phyloP scores from a whole-genome alignment of 2,797 vertebrate genomes.

The Siniperca scherzeri region DNA sequence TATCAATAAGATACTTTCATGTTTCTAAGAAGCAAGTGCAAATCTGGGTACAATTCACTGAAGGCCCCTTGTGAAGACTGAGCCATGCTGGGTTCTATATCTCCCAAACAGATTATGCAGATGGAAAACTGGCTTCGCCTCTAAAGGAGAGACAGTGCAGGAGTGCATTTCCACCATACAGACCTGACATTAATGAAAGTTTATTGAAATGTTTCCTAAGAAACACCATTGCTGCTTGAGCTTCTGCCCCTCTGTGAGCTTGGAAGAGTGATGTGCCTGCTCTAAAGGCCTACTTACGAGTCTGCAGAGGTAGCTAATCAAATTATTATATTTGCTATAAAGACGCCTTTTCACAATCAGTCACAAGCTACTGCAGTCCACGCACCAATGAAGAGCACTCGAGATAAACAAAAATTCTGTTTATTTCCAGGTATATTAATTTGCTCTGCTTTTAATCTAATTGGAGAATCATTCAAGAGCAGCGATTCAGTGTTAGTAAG shows the following conservation, averaged over 20 bases:
- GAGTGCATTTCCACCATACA: slow-evolving; percentile 51
- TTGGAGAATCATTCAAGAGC: slow-evolving; percentile 47
- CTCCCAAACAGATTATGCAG: slow-evolving; percentile 63
- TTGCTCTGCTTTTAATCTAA: slow-evolving; percentile 67
- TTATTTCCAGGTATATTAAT: slow-evolving; percentile 59
- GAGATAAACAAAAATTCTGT: slow-evolving; percentile 36
- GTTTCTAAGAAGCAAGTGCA: slow-evolving; percentile 52
- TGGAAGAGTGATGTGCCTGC: slow-evolving; percentile 55
- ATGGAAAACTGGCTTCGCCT: slow-evolving; percentile 55
- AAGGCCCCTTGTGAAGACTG: slow-evolving; percentile 51
- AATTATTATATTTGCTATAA: slow-evolving; percentile 68
- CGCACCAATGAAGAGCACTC: slow-evolving; percentile 35
- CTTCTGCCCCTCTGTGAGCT: slow-evolving; percentile 35
- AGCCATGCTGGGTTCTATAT: slow-evolving; percentile 48
- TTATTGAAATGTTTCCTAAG: slow-evolving; percentile 71
- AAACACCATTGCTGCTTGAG: slow-evolving; percentile 48
- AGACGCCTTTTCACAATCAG: slow-evolving; percentile 52
- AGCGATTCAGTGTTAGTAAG: slow-evolving; percentile 21
- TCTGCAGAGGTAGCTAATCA: slow-evolving; percentile 66
- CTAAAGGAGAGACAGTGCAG: slow-evolving; percentile 29
- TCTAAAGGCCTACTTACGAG: slow-evolving; percentile 67
- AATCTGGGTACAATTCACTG: slow-evolving; percentile 69
- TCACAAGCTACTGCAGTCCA: slow-evolving; percentile 48
- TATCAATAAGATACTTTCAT: slow-evolving; percentile 59
- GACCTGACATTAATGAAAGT: slow-evolving; percentile 74